Conservation (phyloP, 2,888 invertebrate genomes). For the Hyppa rectilinea region DNA sequence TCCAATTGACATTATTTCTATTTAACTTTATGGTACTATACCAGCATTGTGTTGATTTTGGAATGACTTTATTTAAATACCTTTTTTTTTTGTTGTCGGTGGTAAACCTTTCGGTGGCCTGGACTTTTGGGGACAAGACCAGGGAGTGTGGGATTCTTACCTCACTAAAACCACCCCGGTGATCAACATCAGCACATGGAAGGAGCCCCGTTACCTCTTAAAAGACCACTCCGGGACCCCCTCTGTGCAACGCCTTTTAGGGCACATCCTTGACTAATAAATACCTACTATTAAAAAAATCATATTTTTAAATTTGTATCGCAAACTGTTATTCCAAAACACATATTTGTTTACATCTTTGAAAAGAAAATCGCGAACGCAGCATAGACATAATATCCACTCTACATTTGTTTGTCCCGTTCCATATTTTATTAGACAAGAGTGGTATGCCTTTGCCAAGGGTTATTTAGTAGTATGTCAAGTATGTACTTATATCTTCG, state of each 20-base stretch:
- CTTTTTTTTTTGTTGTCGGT: too few species aligned
- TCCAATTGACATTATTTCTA: neutral
- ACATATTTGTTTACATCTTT: neutral
- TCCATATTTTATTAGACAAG: conserved; percentile 41
- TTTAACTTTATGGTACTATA: neutral
- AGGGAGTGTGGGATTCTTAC: too few species aligned
- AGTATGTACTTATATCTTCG: conserved; percentile 19
- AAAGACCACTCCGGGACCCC: too few species aligned
- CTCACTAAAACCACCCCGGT: too few species aligned
- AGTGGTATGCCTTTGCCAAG: conserved; percentile 10
- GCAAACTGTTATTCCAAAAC: neutral
- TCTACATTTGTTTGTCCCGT: conserved; percentile 24
- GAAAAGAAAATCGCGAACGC: neutral
- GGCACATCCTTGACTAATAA: too few species aligned
- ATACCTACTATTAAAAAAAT: neutral
- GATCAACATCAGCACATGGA: too few species aligned
- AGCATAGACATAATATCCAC: neutral
- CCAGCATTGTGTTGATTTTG: too few species aligned
- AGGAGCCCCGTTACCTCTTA: too few species aligned
- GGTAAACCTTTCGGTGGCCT: too few species aligned
- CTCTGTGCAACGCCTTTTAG: too few species aligned
- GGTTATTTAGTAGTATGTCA: conserved; percentile 29
- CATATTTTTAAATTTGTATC: neutral
- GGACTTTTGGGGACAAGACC: too few species aligned
- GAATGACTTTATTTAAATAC: too few species aligned